Evolutionary conservation across 2,888 invertebrate species (phyloP), one percentile per base, ranked within the genome.

Genomic region (Callyntrura sp.): DNA sequence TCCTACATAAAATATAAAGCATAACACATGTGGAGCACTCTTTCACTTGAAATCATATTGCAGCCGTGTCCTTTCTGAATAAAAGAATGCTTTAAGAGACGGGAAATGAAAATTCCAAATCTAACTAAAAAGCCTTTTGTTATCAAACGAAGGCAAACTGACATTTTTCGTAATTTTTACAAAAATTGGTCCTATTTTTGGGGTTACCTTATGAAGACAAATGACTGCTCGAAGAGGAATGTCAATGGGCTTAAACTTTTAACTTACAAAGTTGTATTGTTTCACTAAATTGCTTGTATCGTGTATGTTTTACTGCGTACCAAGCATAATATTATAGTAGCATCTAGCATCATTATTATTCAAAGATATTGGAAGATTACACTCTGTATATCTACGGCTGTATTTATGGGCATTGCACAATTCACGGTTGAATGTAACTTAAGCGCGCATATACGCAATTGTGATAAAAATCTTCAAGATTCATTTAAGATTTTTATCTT

Each of bases 71-170:
- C 17, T 45, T 45, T n/a, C 23, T 78, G 23, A 14, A 28, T 8
- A 51, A 76, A 35, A 35, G 35, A 35, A 20, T 51, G 28, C 25
- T 17, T 0, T 5, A 83, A 83, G 55, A 35, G 20, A 84, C 84
- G 84, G 83, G 84, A 85, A 84, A 84, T 84, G 84, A 85, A 25
- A 85, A 85, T 85, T 85, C 85, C 85, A 85, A 73, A 73, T 73
- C 23, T 73, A 9, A 17, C n/a, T 73, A 51, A 23, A 20, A 73
- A 51, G 20, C 0, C 51, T 73, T 73, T 73, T 43, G 17, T 43
- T 17, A 43, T 45, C 48, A 23, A 62, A 1, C 60, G 1, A 68
- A n/a, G n/a, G 3, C 14, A 35, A 73, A 23, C 12, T 73, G 20
- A 14, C n/a, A 23, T 57, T 28, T 65, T 25, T 25, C 14, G 48